Conservation (phyloP, 2,888 invertebrate species). For the Tineola bisselliella region DNA sequence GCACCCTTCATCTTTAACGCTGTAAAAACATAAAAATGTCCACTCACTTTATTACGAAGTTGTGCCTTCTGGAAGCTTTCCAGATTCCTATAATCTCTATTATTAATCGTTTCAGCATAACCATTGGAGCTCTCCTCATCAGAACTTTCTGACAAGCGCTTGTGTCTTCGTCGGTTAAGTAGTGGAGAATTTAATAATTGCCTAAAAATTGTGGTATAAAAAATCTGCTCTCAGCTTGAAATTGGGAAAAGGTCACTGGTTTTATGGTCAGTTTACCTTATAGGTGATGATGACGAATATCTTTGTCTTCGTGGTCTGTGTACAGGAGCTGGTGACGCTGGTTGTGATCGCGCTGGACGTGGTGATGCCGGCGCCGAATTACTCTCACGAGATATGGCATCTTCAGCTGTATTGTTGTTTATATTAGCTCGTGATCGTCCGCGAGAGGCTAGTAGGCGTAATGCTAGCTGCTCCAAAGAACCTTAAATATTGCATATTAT, state of each 20-base stretch:
- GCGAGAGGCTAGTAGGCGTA: slow-evolving; percentile 48
- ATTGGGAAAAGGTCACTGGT: slow-evolving; percentile 16
- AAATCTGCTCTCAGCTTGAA: neutral
- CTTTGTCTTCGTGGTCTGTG: slow-evolving; percentile 69
- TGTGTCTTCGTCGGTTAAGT: slow-evolving; percentile 79
- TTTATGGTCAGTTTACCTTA: slow-evolving; percentile 49
- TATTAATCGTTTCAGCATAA: slow-evolving; percentile 62
- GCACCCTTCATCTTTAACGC: no score
- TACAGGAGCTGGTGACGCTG: slow-evolving; percentile 77
- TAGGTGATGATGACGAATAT: slow-evolving; percentile 83
- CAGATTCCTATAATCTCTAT: slow-evolving; percentile 83
- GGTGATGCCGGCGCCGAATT: slow-evolving; percentile 63
- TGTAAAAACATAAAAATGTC: no score
- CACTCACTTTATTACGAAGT: slow-evolving; percentile 83
- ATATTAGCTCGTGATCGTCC: slow-evolving; percentile 19
- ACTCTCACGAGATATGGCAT: slow-evolving; percentile 32
- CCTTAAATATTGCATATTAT: slow-evolving; percentile 26
- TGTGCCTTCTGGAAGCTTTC: slow-evolving; percentile 94
- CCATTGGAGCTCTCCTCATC: slow-evolving; percentile 75
- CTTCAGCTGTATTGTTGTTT: slow-evolving; percentile 17
- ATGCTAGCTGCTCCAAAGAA: slow-evolving; percentile 53
- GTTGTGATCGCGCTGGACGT: slow-evolving; percentile 79
- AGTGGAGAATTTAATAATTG: slow-evolving; percentile 87
- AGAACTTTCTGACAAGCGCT: slow-evolving; percentile 81
- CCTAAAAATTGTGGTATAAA: slow-evolving; percentile 33